These are phyloP conservation scores for Junonia oenone DNA, from an alignment of 2,888 invertebrate genomes.

Conservation along the genomic window DNA sequence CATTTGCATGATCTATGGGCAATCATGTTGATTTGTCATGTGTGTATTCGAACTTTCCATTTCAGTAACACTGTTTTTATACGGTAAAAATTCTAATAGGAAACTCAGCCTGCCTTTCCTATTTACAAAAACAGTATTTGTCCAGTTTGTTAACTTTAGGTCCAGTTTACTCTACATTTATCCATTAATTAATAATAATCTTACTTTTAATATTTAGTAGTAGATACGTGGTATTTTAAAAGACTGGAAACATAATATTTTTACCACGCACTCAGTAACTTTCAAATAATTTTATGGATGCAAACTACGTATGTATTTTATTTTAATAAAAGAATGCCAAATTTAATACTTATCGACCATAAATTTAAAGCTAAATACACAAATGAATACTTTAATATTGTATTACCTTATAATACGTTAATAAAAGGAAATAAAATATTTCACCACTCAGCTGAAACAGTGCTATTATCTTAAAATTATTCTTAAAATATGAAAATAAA, in stretches of 20 bases:
- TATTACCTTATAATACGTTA: neutral
- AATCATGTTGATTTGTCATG: conserved; percentile 41
- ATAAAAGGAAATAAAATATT: neutral
- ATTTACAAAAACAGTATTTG: neutral
- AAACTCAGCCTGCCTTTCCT: neutral
- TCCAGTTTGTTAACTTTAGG: conserved; percentile 1
- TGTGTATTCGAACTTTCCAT: conserved; percentile 46
- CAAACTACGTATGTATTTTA: neutral
- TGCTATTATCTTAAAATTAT: neutral
- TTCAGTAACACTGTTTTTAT: conserved; percentile 29
- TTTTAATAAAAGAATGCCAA: neutral
- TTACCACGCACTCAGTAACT: neutral
- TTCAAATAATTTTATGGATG: conserved; percentile 1
- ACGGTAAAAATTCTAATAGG: neutral
- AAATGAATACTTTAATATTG: neutral
- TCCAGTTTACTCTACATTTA: neutral
- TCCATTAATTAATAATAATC: conserved; percentile 10
- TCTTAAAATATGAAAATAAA: neutral
- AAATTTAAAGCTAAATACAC: neutral
- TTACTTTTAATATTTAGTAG: conserved; percentile 6
- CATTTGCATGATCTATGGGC: conserved; percentile 46
- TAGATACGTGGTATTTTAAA: neutral
- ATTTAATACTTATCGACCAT: neutral
- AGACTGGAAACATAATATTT: neutral
- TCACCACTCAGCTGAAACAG: neutral